Evolutionary conservation across 2,888 invertebrate genomes (phyloP).

Genomic region (Rhogogaster chlorosoma): DNA sequence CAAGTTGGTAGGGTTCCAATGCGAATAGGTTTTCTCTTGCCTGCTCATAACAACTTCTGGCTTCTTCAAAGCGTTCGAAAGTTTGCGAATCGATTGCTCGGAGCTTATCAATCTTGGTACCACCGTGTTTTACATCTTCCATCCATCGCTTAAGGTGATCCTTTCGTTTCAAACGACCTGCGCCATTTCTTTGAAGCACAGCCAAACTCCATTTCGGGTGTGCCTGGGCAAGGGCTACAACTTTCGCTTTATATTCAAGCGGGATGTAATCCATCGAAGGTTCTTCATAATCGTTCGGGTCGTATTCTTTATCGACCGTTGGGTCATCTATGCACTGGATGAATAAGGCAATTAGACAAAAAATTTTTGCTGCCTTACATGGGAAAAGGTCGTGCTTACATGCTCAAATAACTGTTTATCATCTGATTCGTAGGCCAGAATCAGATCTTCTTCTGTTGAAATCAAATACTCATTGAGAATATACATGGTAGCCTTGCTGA

Average conservation of each 20-base stretch:
- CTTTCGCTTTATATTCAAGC: slow-evolving; percentile 41
- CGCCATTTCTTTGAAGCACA: slow-evolving; percentile 26
- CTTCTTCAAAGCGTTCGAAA: slow-evolving; percentile 50
- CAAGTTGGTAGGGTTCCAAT: no score
- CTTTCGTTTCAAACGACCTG: slow-evolving; percentile 44
- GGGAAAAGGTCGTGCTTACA: not conserved
- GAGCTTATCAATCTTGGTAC: slow-evolving; percentile 48
- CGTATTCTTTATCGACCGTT: not conserved
- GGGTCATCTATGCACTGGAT: slow-evolving; percentile 19
- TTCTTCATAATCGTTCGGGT: slow-evolving; percentile 16
- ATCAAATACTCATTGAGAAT: not conserved
- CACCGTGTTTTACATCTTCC: slow-evolving; percentile 45
- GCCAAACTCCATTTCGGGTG: slow-evolving; percentile 50
- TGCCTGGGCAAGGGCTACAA: slow-evolving; percentile 35
- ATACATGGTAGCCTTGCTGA: not conserved
- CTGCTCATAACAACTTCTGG: slow-evolving; percentile 22
- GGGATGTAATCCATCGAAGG: slow-evolving; percentile 11
- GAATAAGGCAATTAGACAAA: not conserved
- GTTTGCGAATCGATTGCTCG: slow-evolving; percentile 45
- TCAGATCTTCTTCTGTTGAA: slow-evolving; percentile 5
- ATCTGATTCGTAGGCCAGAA: not conserved
- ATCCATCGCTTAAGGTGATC: slow-evolving; percentile 40
- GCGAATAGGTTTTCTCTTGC: no score
- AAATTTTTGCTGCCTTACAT: no score
- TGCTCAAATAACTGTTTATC: not conserved